Evolutionary conservation across 2,797 vertebrate species (phyloP), one percentile per base, ranked within the genome.

Genomic region (Lutjanus campechanus): DNA sequence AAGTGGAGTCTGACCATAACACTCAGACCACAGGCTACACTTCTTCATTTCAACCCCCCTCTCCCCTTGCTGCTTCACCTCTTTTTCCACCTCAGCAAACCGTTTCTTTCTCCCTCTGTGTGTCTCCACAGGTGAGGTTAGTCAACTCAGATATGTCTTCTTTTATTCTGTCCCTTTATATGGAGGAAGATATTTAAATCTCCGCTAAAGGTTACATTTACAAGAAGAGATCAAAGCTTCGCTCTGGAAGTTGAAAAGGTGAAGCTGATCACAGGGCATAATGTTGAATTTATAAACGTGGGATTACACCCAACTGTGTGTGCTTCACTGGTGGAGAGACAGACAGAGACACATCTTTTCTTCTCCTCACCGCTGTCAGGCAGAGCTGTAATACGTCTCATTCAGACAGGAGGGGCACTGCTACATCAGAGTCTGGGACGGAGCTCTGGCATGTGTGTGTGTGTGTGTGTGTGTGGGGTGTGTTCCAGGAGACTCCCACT

Each of bases 1-100:
- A 94, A 89, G 74, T 82, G 84, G 85, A 92, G 90, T 87, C 86
- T 88, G 92, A 91, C 92, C 91, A 93, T 88, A 95, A 91, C 87
- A 89, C 83, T 83, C 60, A 85, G 86, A 92, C 79, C 81, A 63
- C 75, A 29, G 56, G 22, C 72, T 82, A 19, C 63, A 56, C 89
- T 85, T 72, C 73, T 82, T 81, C 84, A 82, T 74, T 73, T 59
- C 47, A 55, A 22, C 22, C 69, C 69, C 44, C 49, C 71, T 12
- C 43, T 19, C 44, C n/a, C 41, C 17, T 12, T 55, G 16, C 54
- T 16, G 3, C 68, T 4, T 54, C 71, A 59, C 43, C 70, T 67
- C 59, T 25, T 36, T 79, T 72, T 78, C 61, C 62, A 12, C 49
- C 76, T 78, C 60, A 46, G 40, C 60, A 50, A 54, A 66, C 20